Percentiles rank a stretch among this genome's conserved stretches.
Conservation (phyloP, 2,797 vertebrate genomes). For the Aselliscus stoliczkanus region DNA sequence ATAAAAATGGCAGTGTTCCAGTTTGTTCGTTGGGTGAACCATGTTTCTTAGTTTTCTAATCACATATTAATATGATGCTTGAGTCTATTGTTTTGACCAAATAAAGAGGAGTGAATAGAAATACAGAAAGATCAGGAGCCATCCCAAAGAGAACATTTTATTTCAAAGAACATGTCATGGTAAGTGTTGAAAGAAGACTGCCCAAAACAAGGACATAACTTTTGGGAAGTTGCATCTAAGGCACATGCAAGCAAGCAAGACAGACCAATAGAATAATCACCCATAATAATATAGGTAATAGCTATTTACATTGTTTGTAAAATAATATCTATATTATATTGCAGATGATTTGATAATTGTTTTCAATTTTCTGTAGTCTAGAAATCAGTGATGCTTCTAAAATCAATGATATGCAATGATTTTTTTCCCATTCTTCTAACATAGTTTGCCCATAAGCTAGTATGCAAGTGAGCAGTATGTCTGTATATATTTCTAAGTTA, state of each 20-base stretch:
- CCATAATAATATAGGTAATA: not conserved
- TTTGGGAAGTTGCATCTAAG: not conserved
- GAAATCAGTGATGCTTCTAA: not conserved
- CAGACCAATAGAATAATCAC: not conserved
- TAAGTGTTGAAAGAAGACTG: not conserved
- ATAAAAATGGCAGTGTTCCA: not conserved
- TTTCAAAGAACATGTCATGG: not conserved
- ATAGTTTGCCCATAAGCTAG: not conserved
- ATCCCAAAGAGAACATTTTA: not conserved
- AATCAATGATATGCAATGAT: not conserved
- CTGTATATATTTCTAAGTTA: not conserved
- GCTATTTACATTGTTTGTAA: not conserved
- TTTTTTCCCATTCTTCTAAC: not conserved
- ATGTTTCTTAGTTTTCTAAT: not conserved
- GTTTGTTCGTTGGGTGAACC: not conserved
- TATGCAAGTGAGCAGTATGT: not conserved
- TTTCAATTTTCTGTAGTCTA: not conserved
- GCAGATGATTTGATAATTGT: not conserved
- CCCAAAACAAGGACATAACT: not conserved
- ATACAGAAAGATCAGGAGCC: not conserved
- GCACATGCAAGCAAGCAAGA: no score
- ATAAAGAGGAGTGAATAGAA: not conserved
- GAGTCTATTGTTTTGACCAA: not conserved
- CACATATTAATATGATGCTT: not conserved
- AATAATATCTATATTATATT: not conserved